Conservation (phyloP, 2,113 vertebrate species). For the Hippocampus mohnikei region DNA sequence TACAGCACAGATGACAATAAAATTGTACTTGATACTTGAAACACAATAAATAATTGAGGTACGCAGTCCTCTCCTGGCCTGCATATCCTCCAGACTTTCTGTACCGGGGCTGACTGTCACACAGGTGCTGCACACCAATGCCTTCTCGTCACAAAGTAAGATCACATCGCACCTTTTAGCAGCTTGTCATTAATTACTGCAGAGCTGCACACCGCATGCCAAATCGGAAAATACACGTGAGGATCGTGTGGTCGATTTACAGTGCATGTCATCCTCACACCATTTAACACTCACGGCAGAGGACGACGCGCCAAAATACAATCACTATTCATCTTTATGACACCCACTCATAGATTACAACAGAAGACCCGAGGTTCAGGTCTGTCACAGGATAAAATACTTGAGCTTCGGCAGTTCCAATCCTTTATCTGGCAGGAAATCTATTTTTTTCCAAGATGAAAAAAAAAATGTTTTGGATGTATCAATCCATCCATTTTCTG, state of each 20-base stretch:
- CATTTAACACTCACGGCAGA: slow-evolving; percentile 45
- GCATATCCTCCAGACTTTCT: slow-evolving; percentile 10
- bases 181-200: slow-evolving; percentile 73
- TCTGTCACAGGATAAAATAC: slow-evolving; percentile 44
- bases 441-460: background rate
- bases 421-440: background rate
- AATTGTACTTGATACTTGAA: too few species aligned
- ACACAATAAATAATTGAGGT: slow-evolving; percentile 13
- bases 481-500: too few species aligned
- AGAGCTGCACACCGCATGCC: slow-evolving; percentile 54
- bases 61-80: slow-evolving; percentile 2
- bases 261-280: slow-evolving; percentile 50
- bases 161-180: slow-evolving; percentile 70
- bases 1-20: too few species aligned
- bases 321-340: slow-evolving; percentile 51
- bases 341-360: slow-evolving; percentile 41
- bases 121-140: slow-evolving; percentile 49
- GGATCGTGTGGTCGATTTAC: slow-evolving; percentile 43
- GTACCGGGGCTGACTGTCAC: slow-evolving; percentile 51
- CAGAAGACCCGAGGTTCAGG: slow-evolving; percentile 41
- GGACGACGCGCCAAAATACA: slow-evolving; percentile 47
- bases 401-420: slow-evolving; percentile 13
- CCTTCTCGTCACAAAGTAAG: slow-evolving; percentile 69
- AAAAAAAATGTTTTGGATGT: background rate
- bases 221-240: slow-evolving; percentile 39